phyloP scores from a whole-genome alignment of 2,113 vertebrate genomes.

The Eubucco bourcierii region DNA sequence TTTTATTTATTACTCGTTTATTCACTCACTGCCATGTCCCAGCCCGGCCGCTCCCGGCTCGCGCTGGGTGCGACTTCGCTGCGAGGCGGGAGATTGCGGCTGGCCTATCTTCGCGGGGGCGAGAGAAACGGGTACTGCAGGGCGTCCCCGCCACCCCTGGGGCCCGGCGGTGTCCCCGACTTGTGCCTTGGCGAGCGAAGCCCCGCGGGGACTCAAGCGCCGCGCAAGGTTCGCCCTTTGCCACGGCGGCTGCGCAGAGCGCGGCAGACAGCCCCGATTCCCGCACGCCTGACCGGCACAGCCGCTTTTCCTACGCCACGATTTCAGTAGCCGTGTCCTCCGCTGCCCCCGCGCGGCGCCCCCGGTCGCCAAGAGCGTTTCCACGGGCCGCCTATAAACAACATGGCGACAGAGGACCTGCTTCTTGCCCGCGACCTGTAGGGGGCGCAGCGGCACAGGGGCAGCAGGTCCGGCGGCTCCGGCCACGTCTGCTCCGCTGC shows the following conservation, averaged over 20 bases:
- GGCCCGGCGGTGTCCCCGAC: too few relatives aligned
- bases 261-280: neutral
- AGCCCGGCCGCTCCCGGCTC: neutral
- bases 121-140: accelerated
- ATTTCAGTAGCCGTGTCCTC: conserved; percentile 33
- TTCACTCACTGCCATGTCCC: neutral
- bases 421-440: neutral
- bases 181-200: too few relatives aligned
- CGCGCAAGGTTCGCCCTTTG: neutral
- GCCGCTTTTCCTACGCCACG: neutral
- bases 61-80: accelerated
- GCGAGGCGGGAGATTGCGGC: too few relatives aligned
- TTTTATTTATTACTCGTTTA: accelerated
- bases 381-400: conserved; percentile 67
- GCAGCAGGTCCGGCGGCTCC: neutral
- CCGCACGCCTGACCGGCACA: neutral
- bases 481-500: neutral
- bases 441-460: neutral
- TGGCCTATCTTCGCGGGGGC: too few relatives aligned
- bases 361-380: conserved; percentile 63
- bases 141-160: too few relatives aligned
- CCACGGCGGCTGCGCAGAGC: neutral
- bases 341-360: neutral
- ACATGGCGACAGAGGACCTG: conserved; percentile 54
- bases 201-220: neutral